Evolutionary conservation across 2,797 vertebrate species (phyloP), one percentile per base, ranked within the genome.

Genomic region (Lacerta agilis): DNA sequence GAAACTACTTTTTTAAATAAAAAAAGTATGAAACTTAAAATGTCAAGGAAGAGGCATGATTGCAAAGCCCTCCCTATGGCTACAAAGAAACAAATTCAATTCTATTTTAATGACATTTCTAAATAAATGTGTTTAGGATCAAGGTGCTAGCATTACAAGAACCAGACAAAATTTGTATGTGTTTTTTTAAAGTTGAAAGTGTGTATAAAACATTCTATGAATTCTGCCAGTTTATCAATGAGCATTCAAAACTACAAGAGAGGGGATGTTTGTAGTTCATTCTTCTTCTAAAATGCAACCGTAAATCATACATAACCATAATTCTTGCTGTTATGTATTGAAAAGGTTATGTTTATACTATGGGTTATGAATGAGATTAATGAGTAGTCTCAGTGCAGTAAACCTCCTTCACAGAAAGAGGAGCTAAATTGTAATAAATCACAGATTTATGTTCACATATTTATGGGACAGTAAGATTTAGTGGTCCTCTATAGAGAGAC

Each of bases 261-360:
- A 71, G 85, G 94, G 90, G 90, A 94, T 94, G 49, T 90, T 92
- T 76, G 25, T 18, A 86, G 90, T 93, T 94, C 89, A 93, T 94
- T 95, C 71, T 95, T 89, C 93, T 96, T 94, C 93, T 78, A 92
- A 96, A 97, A 94, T 77, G 93, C 84, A 94, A 96, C 93, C 36
- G 92, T 96, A 97, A 96, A 96, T 97, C 96, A 96, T 88, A 92
- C 89, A 91, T 92, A 91, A n/a, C 17, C 88, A 95, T 96, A 96
- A 96, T 96, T 96, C 95, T 90, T 96, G 93, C 92, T 92, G 91
- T 94, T 96, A 94, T 96, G 95, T 95, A 96, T 96, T 94, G 92
- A 95, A 97, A 97, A 97, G 94, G 94, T 96, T 97, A 95, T 96
- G 95, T 97, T 97, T 97, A 96, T 96, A 96, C 93, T 96, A 94